phyloP scores from a whole-genome alignment of 2,113 vertebrate genomes.

The Riparia riparia region DNA sequence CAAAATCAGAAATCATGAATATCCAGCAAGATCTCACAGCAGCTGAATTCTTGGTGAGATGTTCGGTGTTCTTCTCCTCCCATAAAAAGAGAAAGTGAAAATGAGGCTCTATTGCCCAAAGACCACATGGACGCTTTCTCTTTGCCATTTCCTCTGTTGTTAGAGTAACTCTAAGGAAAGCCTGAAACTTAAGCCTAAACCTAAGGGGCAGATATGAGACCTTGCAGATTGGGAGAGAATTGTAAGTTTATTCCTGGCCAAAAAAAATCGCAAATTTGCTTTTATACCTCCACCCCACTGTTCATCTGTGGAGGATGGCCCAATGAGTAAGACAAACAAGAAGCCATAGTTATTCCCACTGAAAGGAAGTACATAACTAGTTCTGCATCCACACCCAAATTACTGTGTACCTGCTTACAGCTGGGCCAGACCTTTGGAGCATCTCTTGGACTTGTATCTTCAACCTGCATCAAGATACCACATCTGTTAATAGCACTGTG shows the following conservation, averaged over 20 bases:
- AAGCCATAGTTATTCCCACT: background rate
- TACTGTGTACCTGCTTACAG: background rate
- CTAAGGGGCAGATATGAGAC: background rate
- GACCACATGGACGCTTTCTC: background rate
- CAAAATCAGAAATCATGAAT: background rate
- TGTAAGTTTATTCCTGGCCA: background rate
- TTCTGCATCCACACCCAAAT: background rate
- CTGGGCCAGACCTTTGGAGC: background rate
- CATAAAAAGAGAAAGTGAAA: background rate
- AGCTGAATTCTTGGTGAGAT: background rate
- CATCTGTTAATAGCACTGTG: background rate
- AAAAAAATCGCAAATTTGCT: fast-evolving
- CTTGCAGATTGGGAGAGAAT: background rate
- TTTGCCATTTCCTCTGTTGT: background rate
- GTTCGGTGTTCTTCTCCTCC: fast-evolving
- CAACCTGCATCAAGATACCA: background rate
- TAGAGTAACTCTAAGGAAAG: background rate
- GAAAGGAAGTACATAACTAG: background rate
- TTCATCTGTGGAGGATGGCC: background rate
- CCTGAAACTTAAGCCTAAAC: background rate
- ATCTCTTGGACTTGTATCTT: background rate
- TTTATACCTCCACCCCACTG: background rate
- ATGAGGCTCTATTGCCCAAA: background rate
- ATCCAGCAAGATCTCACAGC: background rate
- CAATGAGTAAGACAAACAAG: background rate